phyloP scores from a whole-genome alignment of 2,113 vertebrate species.

The Austrofundulus limnaeus region DNA sequence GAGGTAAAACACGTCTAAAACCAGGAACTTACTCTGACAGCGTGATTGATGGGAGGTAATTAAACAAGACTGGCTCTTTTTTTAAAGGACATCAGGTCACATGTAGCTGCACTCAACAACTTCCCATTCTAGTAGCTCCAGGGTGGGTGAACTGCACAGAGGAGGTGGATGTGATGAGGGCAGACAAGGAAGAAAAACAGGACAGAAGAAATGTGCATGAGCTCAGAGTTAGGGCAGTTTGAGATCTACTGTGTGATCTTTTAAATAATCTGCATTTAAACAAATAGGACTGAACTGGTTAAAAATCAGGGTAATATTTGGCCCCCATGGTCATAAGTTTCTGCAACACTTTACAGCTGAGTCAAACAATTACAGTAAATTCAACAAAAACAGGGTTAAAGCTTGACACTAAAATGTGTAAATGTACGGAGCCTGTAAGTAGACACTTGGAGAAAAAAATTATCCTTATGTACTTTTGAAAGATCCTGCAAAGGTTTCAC shows the following conservation, averaged over 20 bases:
- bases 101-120: conserved; percentile 11
- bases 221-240: not conserved
- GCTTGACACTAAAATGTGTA: too few species aligned
- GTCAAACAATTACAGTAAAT: too few species aligned
- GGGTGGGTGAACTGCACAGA: conserved; percentile 3
- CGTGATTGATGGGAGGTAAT: conserved; percentile 45
- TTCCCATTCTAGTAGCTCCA: conserved; percentile 3
- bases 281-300: too few species aligned
- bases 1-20: conserved; percentile 14
- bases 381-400: too few species aligned
- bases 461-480: too few species aligned
- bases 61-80: conserved; percentile 14
- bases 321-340: too few species aligned
- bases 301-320: too few species aligned
- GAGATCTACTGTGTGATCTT: not conserved
- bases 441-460: too few species aligned
- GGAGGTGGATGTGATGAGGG: not conserved
- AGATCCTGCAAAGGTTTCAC: too few species aligned
- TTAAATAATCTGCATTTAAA: too few species aligned
- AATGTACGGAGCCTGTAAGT: too few species aligned
- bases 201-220: not conserved
- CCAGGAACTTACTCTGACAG: conserved; percentile 11
- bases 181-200: not conserved
- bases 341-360: too few species aligned
- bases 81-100: conserved; percentile 40